Evolutionary conservation across 2,888 invertebrate species (phyloP).

Genomic region (Cataglyphis rosenhaueri): DNA sequence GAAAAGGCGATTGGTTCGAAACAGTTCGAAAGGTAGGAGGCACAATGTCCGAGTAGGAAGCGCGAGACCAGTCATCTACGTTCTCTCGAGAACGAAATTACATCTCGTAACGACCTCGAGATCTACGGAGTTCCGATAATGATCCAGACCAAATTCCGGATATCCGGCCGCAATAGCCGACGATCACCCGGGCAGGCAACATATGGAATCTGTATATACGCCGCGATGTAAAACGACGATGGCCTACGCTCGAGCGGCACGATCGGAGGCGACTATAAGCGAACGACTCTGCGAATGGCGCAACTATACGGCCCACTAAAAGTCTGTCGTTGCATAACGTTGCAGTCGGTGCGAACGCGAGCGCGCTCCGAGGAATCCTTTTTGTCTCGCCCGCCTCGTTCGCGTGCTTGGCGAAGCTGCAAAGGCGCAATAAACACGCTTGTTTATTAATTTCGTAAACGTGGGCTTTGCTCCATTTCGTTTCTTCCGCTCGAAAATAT

Average conservation of each 20-base stretch:
- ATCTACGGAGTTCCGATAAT: slow-evolving; percentile 34
- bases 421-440: slow-evolving; percentile 38
- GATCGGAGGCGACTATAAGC: slow-evolving; percentile 67
- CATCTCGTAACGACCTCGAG: slow-evolving; percentile 18
- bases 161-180: slow-evolving; percentile 38
- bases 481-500: not conserved
- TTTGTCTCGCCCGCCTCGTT: slow-evolving; percentile 50
- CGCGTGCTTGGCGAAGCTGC: slow-evolving; percentile 12
- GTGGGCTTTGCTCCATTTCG: slow-evolving; percentile 16
- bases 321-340: slow-evolving; percentile 82
- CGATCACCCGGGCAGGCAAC: not conserved
- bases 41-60: slow-evolving; percentile 17
- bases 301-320: slow-evolving; percentile 85
- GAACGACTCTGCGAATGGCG: slow-evolving; percentile 76
- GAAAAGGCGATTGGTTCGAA: not conserved
- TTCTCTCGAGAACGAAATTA: slow-evolving; percentile 28
- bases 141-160: slow-evolving; percentile 46
- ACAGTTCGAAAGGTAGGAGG: not conserved
- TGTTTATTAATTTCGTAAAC: slow-evolving; percentile 50
- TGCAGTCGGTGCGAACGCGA: slow-evolving; percentile 43
- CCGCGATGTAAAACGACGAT: slow-evolving; percentile 15
- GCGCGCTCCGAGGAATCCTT: slow-evolving; percentile 57
- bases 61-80: slow-evolving; percentile 14
- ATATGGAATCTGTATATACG: slow-evolving; percentile 15
- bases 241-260: slow-evolving; percentile 48